phyloP scores from a whole-genome alignment of 2,888 invertebrate genomes.

The Omphaloscelis lunosa region DNA sequence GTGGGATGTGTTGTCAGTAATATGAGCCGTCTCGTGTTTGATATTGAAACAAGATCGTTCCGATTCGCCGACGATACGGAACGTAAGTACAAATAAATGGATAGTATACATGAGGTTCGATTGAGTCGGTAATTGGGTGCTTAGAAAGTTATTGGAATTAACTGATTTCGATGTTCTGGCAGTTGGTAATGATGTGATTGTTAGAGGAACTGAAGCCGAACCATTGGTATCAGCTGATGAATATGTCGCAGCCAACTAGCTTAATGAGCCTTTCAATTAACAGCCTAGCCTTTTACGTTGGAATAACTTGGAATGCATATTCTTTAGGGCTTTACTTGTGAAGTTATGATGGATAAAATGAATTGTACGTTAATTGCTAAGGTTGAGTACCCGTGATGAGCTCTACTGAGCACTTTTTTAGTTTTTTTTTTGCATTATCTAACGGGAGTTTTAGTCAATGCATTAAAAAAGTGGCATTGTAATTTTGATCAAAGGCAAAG shows the following conservation, averaged over 20 bases:
- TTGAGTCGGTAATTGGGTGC: conserved; percentile 36
- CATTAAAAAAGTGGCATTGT: conserved; percentile 3
- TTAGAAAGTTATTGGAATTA: conserved; percentile 35
- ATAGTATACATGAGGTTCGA: conserved; percentile 39
- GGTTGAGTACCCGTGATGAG: neutral
- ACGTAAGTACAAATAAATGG: conserved; percentile 62
- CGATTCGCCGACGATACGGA: conserved; percentile 72
- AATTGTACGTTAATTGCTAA: neutral
- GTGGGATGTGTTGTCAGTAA: conserved; percentile 73
- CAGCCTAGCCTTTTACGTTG: neutral
- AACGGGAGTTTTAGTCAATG: neutral
- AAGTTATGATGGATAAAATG: neutral
- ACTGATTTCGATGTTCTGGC: conserved; percentile 12
- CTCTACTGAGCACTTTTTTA: neutral
- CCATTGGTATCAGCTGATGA: neutral
- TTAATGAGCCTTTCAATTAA: no score
- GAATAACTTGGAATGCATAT: neutral
- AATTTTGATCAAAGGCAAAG: conserved; percentile 27
- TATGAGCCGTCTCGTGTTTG: conserved; percentile 77
- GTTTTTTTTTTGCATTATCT: no score
- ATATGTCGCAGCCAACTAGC: no score
- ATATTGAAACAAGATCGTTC: conserved; percentile 79
- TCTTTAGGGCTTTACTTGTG: neutral
- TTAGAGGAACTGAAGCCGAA: neutral
- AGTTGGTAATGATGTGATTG: neutral